Percentiles rank a stretch among this genome's conserved stretches.
Evolutionary conservation across 2,888 invertebrate genomes (phyloP).

Genomic region (Resseliella maxima): DNA sequence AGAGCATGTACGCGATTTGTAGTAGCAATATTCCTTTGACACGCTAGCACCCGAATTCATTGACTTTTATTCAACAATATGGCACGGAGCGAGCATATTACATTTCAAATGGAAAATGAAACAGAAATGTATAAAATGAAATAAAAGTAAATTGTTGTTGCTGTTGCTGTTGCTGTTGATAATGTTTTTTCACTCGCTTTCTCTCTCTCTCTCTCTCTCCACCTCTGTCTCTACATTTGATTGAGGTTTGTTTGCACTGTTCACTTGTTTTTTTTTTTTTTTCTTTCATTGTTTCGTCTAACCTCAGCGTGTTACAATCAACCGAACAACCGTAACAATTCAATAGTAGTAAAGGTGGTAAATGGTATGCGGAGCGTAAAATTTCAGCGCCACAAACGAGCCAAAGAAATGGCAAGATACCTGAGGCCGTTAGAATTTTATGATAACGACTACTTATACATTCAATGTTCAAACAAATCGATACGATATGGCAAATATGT

Average conservation of each 20-base stretch:
- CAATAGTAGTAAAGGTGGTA: neutral
- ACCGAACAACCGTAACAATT: neutral
- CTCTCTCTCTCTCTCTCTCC: too few relatives aligned
- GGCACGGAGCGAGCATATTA: neutral
- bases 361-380: neutral
- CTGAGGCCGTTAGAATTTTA: slow-evolving; percentile 37
- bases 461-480: slow-evolving; percentile 28
- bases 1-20: neutral
- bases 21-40: neutral
- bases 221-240: neutral
- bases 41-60: neutral
- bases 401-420: slow-evolving; percentile 25
- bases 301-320: neutral
- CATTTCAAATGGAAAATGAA: slow-evolving; percentile 15
- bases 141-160: slow-evolving; percentile 38
- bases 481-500: neutral
- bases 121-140: slow-evolving; percentile 14
- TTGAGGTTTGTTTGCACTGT: neutral
- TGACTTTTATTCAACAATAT: neutral
- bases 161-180: slow-evolving; percentile 8
- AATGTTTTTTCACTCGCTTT: neutral
- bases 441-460: slow-evolving; percentile 23
- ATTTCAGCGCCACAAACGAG: neutral
- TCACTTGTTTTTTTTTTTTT: too few relatives aligned
- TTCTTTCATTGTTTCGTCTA: neutral